Evolutionary conservation across 1,140 invertebrate species (phyloP), one percentile per base, ranked within the genome.

Genomic region (Metaphire vulgaris): DNA sequence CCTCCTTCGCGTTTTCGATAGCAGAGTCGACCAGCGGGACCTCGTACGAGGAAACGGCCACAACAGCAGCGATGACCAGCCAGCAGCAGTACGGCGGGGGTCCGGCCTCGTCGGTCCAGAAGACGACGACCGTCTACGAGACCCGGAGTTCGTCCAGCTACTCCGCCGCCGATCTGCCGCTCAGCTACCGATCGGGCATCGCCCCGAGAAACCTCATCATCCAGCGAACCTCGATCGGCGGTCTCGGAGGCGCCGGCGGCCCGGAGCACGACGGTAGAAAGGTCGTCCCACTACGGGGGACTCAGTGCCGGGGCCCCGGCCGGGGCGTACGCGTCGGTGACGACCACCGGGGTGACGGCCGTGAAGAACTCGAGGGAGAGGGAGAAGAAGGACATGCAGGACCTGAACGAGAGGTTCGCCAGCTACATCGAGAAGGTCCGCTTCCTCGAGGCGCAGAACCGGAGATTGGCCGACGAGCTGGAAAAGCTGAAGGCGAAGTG

Each of bases 341-440:
- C 83, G 32, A 80, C 76, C 69, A 80, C 81, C 26, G 84, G 87
- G 14, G 86, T 87, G 16, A 79, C 81, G 26, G 81, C 80, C 33
- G 85, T 88, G 72, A 83, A 85, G 67, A 82, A 83, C 65, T 82
- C 79, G 32, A 82, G 88, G 21, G 86, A 88, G 79, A 84, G 83
- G 72, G 79, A 80, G 75, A 80, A 80, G 74, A 79, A 76, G 41
- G 77, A 79, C 28, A 74, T 80, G 74, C 77, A 79, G 34, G 78
- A 80, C n/a, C 67, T 80, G 33, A 80, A 80, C 72, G 78, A 79
- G 64, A 28, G 79, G 26, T 79, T 80, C 64, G 78, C 78, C 56
- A 69, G 64, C 56, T 80, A 80, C 71, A 80, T 80, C 33, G 79
- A 80, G 71, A 74, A 74, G 65, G 78, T 79, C 16, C 76, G 79